Evolutionary conservation across 2,113 vertebrate genomes (phyloP), one percentile per base, ranked within the genome.

Genomic region (Pantherophis guttatus): DNA sequence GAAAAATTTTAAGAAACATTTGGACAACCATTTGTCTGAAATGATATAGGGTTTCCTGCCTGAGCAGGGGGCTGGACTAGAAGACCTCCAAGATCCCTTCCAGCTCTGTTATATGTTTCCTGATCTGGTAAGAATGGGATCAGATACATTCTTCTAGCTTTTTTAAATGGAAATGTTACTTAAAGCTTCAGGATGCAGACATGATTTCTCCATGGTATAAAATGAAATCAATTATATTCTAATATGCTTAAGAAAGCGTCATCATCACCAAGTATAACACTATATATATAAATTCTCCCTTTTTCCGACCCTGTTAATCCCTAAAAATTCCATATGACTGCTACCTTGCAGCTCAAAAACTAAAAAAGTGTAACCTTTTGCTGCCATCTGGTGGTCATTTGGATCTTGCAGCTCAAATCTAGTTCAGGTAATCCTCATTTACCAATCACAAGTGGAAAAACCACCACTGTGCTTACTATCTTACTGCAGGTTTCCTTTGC

Each of bases 121-220:
- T 88, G 55, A 50, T n/a, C 8, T 57, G 19, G 15, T 70, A 70
- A 55, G 13, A 52, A 58, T 48, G 48, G 15, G 29, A 52, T 29
- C 52, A 89, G 75, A 1, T 12, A 44, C 48, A n/a, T 50, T 90
- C 23, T 33, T 13, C 13, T 89, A 23, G 9, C 54, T 89, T 33
- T 52, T 55, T 23, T 11, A 1, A 29, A 33, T 87, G 58, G 19
- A 10, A 48, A 1, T 55, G 59, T 4, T 58, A 58, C 86, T 1
- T n/a, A 48, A n/a, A 88, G 15, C 0, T 24, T 44, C 62, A 39
- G 17, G 21, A 94, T 1, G 48, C 6, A 90, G 93, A 15, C 53
- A 17, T 93, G 1, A 91, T 85, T 91, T 95, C 52, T 91, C 48
- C 89, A 0, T 26, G 26, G 65, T 23, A 50, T 86, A 55, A 91